Conservation (phyloP, 1,140 invertebrate genomes). For the Acromyrmex heyeri region DNA sequence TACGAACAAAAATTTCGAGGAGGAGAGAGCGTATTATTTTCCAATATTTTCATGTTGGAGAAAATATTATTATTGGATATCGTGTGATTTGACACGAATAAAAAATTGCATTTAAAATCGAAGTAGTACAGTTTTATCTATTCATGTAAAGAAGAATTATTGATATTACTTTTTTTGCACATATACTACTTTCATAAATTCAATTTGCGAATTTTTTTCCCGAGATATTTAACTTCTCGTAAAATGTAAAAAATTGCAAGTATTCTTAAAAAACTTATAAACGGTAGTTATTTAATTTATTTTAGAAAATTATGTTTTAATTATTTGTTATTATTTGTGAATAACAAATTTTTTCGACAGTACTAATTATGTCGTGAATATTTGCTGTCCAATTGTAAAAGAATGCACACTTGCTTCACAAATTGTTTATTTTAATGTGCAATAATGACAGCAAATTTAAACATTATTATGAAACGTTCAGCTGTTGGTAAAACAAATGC, state of each 20-base stretch:
- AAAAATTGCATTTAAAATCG: background rate
- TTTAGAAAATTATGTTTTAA: background rate
- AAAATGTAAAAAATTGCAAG: too few species aligned
- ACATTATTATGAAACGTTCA: conserved; percentile 45
- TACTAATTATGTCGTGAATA: conserved; percentile 44
- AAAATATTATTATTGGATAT: background rate
- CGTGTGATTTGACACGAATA: background rate
- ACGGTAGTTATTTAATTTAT: background rate
- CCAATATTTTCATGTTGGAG: background rate
- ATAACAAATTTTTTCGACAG: background rate
- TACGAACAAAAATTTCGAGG: background rate
- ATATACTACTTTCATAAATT: too few species aligned
- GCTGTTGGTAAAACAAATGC: conserved; percentile 32
- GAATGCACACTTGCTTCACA: conserved; percentile 79
- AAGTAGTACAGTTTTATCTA: background rate
- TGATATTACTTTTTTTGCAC: background rate
- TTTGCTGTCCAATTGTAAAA: conserved; percentile 81
- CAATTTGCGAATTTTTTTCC: too few species aligned
- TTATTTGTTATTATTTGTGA: background rate
- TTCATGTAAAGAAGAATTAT: background rate
- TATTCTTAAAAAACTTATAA: too few species aligned
- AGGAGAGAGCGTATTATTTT: background rate
- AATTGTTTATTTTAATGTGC: conserved; percentile 44
- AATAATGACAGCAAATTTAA: conserved; percentile 14
- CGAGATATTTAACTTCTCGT: too few species aligned